Evolutionary conservation across 2,888 invertebrate species (phyloP).

Genomic region (Oscheius sp.): DNA sequence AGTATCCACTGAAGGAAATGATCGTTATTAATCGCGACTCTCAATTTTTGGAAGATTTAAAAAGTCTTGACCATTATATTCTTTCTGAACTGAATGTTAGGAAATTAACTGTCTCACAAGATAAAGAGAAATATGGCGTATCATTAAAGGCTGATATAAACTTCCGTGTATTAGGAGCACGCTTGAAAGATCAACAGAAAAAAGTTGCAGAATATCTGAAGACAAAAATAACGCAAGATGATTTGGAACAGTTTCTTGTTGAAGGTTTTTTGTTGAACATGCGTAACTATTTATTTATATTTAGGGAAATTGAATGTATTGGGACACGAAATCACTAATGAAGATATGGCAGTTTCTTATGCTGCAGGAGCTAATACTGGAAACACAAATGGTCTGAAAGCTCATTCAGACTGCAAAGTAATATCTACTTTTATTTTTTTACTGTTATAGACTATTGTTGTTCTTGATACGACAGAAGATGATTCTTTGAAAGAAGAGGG

Average conservation of each 20-base stretch:
- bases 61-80: slow-evolving; percentile 84
- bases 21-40: slow-evolving; percentile 90
- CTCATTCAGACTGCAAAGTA: slow-evolving; percentile 55
- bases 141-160: slow-evolving; percentile 91
- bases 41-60: slow-evolving; percentile 81
- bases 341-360: slow-evolving; percentile 77
- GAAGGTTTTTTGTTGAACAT: slow-evolving; percentile 71
- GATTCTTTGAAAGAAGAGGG: slow-evolving; percentile 92
- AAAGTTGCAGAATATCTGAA: slow-evolving; percentile 84
- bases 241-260: slow-evolving; percentile 81
- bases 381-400: slow-evolving; percentile 41
- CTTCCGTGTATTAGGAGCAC: slow-evolving; percentile 86
- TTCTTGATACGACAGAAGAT: slow-evolving; percentile 88
- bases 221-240: slow-evolving; percentile 78
- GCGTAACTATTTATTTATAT: not conserved
- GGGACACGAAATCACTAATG: slow-evolving; percentile 78
- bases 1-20: slow-evolving; percentile 92
- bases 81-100: slow-evolving; percentile 91
- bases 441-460: slow-evolving; percentile 78
- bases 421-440: not conserved
- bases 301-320: slow-evolving; percentile 78
- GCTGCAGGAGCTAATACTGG: slow-evolving; percentile 34
- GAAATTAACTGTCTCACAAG: slow-evolving; percentile 83
- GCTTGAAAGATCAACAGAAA: slow-evolving; percentile 90
- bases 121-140: slow-evolving; percentile 91